Evolutionary conservation across 2,113 vertebrate genomes (phyloP).

Genomic region (Cyprinodon tularosa): DNA sequence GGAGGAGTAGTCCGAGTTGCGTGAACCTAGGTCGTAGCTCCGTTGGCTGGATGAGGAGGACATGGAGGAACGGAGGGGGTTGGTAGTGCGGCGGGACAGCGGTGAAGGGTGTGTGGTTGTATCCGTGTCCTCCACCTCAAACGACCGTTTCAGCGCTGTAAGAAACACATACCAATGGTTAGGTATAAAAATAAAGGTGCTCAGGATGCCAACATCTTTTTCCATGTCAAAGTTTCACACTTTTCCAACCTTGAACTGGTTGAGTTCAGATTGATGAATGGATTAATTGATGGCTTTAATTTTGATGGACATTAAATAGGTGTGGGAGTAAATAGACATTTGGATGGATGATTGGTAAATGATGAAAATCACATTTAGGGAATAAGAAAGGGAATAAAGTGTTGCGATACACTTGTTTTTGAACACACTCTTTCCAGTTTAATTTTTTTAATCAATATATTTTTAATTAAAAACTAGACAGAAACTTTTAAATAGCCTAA

Average conservation of each 20-base stretch:
- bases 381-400: neutral
- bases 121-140: slow-evolving; percentile 96
- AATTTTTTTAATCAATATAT: neutral
- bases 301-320: too few relatives aligned
- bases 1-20: slow-evolving; percentile 82
- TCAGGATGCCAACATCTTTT: neutral
- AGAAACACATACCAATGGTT: slow-evolving; percentile 63
- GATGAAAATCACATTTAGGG: too few relatives aligned
- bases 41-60: slow-evolving; percentile 77
- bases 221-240: neutral
- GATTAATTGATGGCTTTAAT: too few relatives aligned
- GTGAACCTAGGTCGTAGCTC: slow-evolving; percentile 77
- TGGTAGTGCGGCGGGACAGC: slow-evolving; percentile 85
- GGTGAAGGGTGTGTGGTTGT: slow-evolving; percentile 86
- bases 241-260: neutral
- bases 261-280: too few relatives aligned
- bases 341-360: too few relatives aligned
- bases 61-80: slow-evolving; percentile 83
- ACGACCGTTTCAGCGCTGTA: slow-evolving; percentile 96
- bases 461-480: neutral
- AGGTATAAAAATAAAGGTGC: neutral
- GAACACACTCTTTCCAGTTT: neutral
- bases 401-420: neutral
- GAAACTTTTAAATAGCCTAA: neutral
- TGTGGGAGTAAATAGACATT: too few relatives aligned